Base-by-base conservation (phyloP, 1,140 invertebrate genomes). In the Polyergus mexicanus region DNA sequence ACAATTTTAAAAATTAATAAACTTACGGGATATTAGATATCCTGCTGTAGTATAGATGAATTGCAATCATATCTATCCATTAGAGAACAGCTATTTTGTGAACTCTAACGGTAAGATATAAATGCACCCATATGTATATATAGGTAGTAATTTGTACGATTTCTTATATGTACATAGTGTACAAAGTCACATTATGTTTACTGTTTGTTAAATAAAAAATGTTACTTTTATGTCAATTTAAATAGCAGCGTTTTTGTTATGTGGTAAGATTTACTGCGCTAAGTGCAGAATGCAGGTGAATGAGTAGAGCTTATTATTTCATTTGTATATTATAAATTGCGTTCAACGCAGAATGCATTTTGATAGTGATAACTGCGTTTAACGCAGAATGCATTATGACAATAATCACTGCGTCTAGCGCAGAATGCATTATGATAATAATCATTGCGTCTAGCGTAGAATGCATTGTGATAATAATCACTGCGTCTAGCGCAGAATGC, bases 41-140 rank as follows among this genome's bases (percentile, higher is more conserved):
- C 2, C 10, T 28, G 58, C 4, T 62, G 11, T 10, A 32, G 25
- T 62, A 62, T 25, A 62, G 0, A 62, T 5, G 60, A 25, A 4
- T 62, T 62, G 60, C 60, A 62, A 62, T 62, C 60, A 62, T 62
- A 28, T 62, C 22, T 62, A 62, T 1, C 25, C 25, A n/a, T n/a
- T n/a, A 54, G 51, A 54, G 51, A 54, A 54, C n/a, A n/a, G 16
- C 2, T 54, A 54, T 6, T 54, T 54, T 44, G 3, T 32, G 0
- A 44, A 44, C 11, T 44, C 44, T 44, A 44, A 44, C 11, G 3
- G 11, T 13, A 44, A 44, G 44, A 44, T 44, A 44, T 44, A 44
- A 44, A 44, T 44, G 44, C 44, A 44, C 44, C 11, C 44, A 44
- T 44, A 13, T 13, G 11, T 44, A 44, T 11, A 44, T 32, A n/a